Conservation (phyloP, 2,888 invertebrate genomes). For the Spilosoma lubricipeda region DNA sequence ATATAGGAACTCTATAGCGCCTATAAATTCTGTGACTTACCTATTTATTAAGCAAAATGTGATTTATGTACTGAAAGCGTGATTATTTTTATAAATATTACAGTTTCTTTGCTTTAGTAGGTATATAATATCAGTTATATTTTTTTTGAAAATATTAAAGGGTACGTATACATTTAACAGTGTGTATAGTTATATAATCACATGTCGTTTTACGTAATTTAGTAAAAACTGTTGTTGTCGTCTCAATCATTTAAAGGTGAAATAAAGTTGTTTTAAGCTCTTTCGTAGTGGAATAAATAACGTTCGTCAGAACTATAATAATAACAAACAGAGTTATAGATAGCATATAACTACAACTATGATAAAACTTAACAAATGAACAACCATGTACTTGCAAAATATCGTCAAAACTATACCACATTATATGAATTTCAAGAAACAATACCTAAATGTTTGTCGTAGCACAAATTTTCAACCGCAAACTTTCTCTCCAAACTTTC, state of each 20-base stretch:
- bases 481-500: conserved; percentile 39
- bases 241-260: background rate
- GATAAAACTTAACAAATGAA: conserved; percentile 1
- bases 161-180: no score
- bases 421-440: conserved; percentile 37
- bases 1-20: conserved; percentile 45
- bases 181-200: no score
- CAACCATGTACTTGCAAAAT: conserved; percentile 24
- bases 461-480: conserved; percentile 42
- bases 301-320: background rate
- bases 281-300: background rate
- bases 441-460: conserved; percentile 45
- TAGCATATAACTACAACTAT: background rate
- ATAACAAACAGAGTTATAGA: background rate
- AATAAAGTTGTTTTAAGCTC: background rate
- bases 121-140: background rate
- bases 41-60: conserved; percentile 48
- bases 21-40: conserved; percentile 53
- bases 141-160: no score
- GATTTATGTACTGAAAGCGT: conserved; percentile 56
- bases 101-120: background rate
- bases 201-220: no score
- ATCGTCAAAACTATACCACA: conserved; percentile 35
- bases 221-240: no score
- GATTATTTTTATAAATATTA: conserved; percentile 31